Conservation (phyloP, 2,113 vertebrate genomes). For the Eolophus roseicapilla region DNA sequence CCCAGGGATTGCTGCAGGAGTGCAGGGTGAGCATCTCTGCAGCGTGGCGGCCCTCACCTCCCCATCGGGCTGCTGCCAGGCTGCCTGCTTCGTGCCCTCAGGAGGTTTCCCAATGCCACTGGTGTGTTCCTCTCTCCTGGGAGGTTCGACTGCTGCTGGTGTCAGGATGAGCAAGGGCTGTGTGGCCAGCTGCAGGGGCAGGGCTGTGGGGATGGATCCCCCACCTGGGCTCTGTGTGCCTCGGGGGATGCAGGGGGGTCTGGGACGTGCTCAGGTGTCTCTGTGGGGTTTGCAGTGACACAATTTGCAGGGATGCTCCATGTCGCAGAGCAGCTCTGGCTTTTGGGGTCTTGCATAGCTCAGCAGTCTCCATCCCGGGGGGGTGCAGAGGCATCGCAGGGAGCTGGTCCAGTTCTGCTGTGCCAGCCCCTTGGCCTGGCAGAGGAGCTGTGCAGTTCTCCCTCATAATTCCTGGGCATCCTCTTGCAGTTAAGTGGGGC, state of each 20-base stretch:
- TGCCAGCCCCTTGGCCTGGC: not conserved
- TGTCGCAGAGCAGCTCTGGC: not conserved
- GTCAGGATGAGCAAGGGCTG: not conserved
- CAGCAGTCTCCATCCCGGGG: not conserved
- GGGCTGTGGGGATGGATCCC: not conserved
- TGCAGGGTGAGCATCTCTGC: not conserved
- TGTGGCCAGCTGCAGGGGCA: rapidly evolving
- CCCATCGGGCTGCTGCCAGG: rapidly evolving
- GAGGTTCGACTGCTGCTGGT: not conserved
- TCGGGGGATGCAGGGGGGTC: rapidly evolving
- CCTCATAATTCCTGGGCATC: not conserved
- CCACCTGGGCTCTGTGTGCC: rapidly evolving
- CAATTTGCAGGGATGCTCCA: not conserved
- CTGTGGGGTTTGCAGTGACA: not conserved
- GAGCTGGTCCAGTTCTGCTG: not conserved
- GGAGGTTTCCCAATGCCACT: not conserved
- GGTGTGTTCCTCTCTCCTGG: not conserved
- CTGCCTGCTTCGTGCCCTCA: not conserved
- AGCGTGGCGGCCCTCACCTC: not conserved
- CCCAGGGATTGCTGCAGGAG: not conserved
- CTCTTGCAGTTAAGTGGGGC: conserved; percentile 40
- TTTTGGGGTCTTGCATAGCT: not conserved
- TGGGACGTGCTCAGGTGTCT: not conserved
- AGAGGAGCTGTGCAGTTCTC: not conserved
- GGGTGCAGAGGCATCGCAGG: rapidly evolving